Conservation (phyloP, 2,888 invertebrate genomes). For the Tenthredo scrophulariae region DNA sequence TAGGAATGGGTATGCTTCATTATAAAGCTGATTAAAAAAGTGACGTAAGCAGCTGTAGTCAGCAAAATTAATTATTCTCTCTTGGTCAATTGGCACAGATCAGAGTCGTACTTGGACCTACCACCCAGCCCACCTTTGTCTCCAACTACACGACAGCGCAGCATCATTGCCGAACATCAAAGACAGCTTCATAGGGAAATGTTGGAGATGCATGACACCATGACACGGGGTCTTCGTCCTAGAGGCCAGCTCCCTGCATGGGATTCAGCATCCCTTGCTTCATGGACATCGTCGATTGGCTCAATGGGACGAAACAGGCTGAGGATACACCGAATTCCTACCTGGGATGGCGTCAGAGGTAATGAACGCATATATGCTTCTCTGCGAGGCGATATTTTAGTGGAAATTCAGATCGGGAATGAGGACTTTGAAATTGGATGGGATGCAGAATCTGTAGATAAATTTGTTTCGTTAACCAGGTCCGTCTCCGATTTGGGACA, state of each 20-base stretch:
- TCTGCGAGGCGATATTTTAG: not conserved
- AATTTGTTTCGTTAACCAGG: constrained; percentile 60
- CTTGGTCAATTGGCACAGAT: constrained; percentile 59
- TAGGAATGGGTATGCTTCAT: not conserved
- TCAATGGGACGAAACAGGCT: constrained; percentile 65
- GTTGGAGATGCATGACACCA: constrained; percentile 70
- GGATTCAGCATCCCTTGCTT: constrained; percentile 69
- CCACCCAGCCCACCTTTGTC: constrained; percentile 58
- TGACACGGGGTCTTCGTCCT: constrained; percentile 67
- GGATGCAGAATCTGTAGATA: not conserved
- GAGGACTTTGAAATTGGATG: not conserved
- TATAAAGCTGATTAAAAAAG: not conserved
- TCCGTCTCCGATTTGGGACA: constrained; percentile 67
- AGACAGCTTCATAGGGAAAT: constrained; percentile 69
- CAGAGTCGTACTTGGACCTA: constrained; percentile 65
- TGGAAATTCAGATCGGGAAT: not conserved
- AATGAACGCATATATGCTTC: not conserved
- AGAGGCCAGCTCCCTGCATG: constrained; percentile 67
- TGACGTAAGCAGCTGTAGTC: not conserved
- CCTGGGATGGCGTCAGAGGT: constrained; percentile 69
- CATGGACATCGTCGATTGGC: constrained; percentile 69
- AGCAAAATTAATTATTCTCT: not conserved
- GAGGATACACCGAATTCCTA: constrained; percentile 61
- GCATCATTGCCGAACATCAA: constrained; percentile 69
- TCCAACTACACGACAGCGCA: constrained; percentile 62